Evolutionary conservation across 2,113 vertebrate species (phyloP), one percentile per base, ranked within the genome.

Genomic region (Burhinus bistriatus): DNA sequence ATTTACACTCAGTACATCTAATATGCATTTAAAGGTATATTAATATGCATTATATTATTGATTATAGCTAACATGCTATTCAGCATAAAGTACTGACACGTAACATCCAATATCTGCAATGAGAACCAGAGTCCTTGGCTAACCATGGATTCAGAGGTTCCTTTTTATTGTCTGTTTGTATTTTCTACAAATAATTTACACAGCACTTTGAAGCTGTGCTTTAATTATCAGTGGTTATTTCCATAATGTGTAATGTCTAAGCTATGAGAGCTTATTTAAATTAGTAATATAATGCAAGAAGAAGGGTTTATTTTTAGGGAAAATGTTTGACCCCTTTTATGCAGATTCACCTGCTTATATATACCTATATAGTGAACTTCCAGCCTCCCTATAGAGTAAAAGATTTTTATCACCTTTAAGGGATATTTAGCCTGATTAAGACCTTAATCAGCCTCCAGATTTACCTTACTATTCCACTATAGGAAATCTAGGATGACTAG

Each of bases 71-170:
- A 51, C 38, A 11, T 5, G 16, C 5, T 45, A 0, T 32, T 79
- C 29, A 90, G 26, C 18, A 68, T 12, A 23, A 64, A 51, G 8
- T 34, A 45, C 13, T 91, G 34, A 45, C 8, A 12, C 2, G 2
- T 36, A 44, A 15, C 7, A 42, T 38, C 6, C 0, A 1, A 0
- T 18, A 59, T 38, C 7, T 75, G 13, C 20, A 75, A 3, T 20
- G 6, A 61, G 23, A 85, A 34, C 3, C 9, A 55, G 6, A 54
- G 13, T 52, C 8, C 15, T 64, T 71, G 13, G 9, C 20, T 79
- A 82, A 38, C 10, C 5, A 25, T 11, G 20, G 14, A 34, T 59
- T 44, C 11, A 1, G 22, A 91, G 9, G 6, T 29, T 84, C 9
- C 4, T 82, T 45, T 75, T 59, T 59, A 20, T 69, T 76, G 3